Percentiles rank a stretch among this genome's conserved stretches.
phyloP scores from a whole-genome alignment of 2,113 vertebrate genomes.

The Callocephalon fimbriatum region DNA sequence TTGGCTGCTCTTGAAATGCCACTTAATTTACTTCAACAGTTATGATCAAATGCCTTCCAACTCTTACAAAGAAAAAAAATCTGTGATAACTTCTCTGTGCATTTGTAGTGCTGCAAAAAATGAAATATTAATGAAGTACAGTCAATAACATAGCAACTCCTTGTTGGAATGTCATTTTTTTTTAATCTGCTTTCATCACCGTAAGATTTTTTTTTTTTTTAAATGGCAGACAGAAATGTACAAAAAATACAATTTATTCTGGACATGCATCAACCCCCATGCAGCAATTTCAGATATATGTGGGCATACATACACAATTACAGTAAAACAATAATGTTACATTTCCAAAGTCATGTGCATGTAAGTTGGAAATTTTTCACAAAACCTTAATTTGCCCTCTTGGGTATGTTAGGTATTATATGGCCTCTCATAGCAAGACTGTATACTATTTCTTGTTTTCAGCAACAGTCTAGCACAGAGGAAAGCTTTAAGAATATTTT shows the following conservation, averaged over 20 bases:
- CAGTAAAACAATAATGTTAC: not conserved
- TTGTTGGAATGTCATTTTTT: constrained; percentile 17
- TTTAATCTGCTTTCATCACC: not conserved
- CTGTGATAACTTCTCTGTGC: constrained; percentile 11
- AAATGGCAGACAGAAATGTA: not conserved
- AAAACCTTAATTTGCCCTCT: not conserved
- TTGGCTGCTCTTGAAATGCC: constrained; percentile 47
- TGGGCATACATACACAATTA: not conserved
- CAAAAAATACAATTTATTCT: not conserved
- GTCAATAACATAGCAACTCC: not conserved
- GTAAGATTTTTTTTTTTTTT: not conserved
- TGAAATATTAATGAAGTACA: constrained; percentile 50
- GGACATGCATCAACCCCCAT: not conserved
- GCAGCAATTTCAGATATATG: not conserved
- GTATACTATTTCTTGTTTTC: not conserved
- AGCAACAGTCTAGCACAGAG: not conserved
- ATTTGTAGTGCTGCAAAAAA: constrained; percentile 16
- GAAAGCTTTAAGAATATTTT: not conserved
- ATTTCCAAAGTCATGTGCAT: not conserved
- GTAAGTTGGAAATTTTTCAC: not conserved
- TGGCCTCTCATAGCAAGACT: not conserved
- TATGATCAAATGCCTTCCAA: constrained; percentile 57
- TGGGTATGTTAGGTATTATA: not conserved
- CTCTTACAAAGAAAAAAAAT: not conserved
- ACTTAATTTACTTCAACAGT: constrained; percentile 62